Percentiles rank a stretch among this genome's conserved stretches.
Evolutionary conservation across 2,113 vertebrate species (phyloP).

Genomic region (Lophotis ruficrista): DNA sequence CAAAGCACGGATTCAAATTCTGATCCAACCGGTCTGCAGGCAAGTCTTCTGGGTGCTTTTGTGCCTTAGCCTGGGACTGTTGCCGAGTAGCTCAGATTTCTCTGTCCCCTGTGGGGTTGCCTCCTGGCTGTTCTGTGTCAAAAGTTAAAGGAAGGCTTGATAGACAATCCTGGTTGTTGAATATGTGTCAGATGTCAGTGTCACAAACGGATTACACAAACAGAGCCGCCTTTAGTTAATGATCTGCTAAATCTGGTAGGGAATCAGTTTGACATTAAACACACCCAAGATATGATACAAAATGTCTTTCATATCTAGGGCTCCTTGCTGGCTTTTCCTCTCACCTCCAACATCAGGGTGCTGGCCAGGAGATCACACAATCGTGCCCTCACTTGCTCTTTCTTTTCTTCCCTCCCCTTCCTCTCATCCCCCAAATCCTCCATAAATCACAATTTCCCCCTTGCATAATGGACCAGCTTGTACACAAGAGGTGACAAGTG

Average conservation of each 20-base stretch:
- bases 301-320: background rate
- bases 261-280: background rate
- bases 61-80: background rate
- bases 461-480: background rate
- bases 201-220: background rate
- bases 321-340: background rate
- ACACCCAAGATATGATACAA: background rate
- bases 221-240: conserved; percentile 13
- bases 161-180: background rate
- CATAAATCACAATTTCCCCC: background rate
- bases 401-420: background rate
- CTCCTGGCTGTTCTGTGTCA: background rate
- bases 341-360: background rate
- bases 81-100: background rate
- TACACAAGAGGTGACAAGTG: background rate
- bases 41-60: background rate
- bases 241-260: background rate
- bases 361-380: background rate
- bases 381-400: background rate
- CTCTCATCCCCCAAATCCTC: background rate
- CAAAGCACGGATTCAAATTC: background rate
- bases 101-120: fast-evolving
- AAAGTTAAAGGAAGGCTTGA: background rate
- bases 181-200: background rate
- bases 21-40: background rate